Evolutionary conservation across 2,797 vertebrate genomes (phyloP).

Genomic region (Gobionotothen gibberifrons): DNA sequence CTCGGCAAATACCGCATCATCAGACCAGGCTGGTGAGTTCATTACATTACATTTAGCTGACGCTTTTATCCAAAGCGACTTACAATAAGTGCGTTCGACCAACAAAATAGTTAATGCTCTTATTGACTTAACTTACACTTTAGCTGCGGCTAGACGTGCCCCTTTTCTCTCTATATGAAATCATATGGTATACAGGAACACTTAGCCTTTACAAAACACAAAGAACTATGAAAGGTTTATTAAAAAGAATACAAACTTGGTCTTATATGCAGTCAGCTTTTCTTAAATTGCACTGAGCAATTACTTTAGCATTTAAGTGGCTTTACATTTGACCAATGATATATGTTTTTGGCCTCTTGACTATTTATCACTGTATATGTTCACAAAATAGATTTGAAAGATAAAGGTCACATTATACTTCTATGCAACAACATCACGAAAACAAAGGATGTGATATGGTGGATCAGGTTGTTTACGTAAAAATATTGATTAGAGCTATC

Average conservation of each 20-base stretch:
- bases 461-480: neutral
- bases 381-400: neutral
- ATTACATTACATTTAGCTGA: too few species aligned
- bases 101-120: too few species aligned
- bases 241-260: neutral
- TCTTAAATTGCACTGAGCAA: neutral
- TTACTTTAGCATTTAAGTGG: neutral
- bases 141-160: neutral
- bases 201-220: neutral
- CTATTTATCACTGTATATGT: neutral
- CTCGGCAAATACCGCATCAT: slow-evolving; percentile 89
- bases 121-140: neutral
- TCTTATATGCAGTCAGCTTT: neutral
- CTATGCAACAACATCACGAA: neutral
- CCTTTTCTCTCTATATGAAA: neutral
- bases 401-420: neutral
- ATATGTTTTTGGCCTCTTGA: neutral
- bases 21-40: slow-evolving; percentile 91
- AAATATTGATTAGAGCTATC: neutral
- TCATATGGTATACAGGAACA: neutral
- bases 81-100: too few species aligned
- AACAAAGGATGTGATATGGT: neutral
- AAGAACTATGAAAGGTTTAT: too few species aligned
- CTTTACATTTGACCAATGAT: neutral
- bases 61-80: too few species aligned